Evolutionary conservation across 2,888 invertebrate species (phyloP).

Genomic region (Gortyna flavago): DNA sequence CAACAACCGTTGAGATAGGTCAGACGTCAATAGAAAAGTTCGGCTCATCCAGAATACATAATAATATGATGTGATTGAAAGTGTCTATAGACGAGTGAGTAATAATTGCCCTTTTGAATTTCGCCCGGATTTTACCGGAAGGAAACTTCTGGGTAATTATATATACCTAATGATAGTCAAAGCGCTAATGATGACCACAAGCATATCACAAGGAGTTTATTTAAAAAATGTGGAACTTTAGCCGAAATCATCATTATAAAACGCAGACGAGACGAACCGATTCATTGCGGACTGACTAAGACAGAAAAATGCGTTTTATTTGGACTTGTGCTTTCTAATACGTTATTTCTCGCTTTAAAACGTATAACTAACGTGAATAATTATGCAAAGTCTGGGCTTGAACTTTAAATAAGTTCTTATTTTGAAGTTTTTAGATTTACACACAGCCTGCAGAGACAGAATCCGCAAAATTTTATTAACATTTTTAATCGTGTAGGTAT

Average conservation of each 20-base stretch:
- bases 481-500: background rate
- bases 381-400: background rate
- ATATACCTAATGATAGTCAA: conserved; percentile 40
- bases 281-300: conserved; percentile 43
- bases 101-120: conserved; percentile 32
- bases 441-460: background rate
- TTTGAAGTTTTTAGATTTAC: background rate
- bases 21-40: background rate
- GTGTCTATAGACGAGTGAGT: background rate
- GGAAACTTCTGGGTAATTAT: conserved; percentile 44
- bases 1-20: conserved; percentile 4
- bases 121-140: conserved; percentile 33
- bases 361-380: conserved; percentile 22
- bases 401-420: background rate
- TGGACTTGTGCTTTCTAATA: conserved; percentile 67
- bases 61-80: conserved; percentile 17
- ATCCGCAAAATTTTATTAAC: background rate
- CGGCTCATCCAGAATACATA: background rate
- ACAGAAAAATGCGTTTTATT: conserved; percentile 51
- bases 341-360: conserved; percentile 49
- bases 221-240: conserved; percentile 52
- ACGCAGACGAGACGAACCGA: conserved; percentile 63
- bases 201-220: conserved; percentile 54
- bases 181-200: conserved; percentile 39
- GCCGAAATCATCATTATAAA: conserved; percentile 67